Conservation (phyloP, 2,797 vertebrate species). For the Protosalanx chinensis region DNA sequence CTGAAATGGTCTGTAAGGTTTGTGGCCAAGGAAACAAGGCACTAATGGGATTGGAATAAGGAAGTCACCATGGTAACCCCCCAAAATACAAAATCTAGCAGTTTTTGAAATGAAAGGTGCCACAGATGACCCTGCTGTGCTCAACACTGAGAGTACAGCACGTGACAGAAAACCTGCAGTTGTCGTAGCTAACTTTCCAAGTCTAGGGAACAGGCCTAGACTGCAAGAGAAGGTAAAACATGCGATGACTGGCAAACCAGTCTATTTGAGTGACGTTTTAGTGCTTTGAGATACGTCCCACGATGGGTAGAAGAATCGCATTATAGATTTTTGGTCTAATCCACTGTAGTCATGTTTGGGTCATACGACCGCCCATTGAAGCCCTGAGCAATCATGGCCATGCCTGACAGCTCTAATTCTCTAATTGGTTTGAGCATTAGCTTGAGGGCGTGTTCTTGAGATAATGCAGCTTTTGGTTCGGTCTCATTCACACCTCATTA, state of each 20-base stretch:
- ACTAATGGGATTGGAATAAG: not conserved
- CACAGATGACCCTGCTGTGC: too few relatives aligned
- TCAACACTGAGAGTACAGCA: too few relatives aligned
- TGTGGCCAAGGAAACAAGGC: too few relatives aligned
- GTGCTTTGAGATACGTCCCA: not conserved
- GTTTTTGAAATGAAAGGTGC: not conserved
- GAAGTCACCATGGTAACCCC: conserved; percentile 8
- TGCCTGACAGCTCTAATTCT: conserved; percentile 47
- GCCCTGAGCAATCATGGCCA: conserved; percentile 33
- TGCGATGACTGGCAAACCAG: too few relatives aligned
- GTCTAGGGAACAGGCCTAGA: not conserved
- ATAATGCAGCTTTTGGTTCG: conserved; percentile 39
- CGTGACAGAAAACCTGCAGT: not conserved
- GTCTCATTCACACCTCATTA: conserved; percentile 57
- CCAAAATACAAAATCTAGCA: conserved; percentile 17
- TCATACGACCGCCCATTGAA: conserved; percentile 1
- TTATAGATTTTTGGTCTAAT: not conserved
- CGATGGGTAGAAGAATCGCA: not conserved
- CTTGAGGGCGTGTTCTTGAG: conserved; percentile 44
- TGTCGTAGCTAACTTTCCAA: not conserved
- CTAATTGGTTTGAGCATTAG: conserved; percentile 54
- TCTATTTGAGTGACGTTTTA: too few relatives aligned
- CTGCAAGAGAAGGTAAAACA: too few relatives aligned
- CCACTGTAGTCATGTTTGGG: not conserved
- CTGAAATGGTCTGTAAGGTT: too few relatives aligned